Conservation (phyloP, 2,113 vertebrate species). For the Columbina picui region DNA sequence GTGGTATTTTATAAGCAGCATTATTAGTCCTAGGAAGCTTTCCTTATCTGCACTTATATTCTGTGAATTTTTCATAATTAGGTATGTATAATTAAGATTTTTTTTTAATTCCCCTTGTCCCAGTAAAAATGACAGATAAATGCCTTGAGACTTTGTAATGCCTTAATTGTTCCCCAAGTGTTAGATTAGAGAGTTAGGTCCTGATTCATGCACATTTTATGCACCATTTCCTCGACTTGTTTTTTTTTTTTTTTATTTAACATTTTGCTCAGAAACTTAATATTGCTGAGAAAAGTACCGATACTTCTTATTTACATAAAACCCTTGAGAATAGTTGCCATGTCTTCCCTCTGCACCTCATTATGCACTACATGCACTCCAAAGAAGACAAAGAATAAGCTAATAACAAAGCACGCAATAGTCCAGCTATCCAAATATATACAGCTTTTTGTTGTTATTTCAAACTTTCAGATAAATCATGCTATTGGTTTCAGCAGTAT, state of each 20-base stretch:
- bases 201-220: conserved; percentile 62
- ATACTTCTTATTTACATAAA: conserved; percentile 45
- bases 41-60: neutral
- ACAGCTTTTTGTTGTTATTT: neutral
- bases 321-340: neutral
- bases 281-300: conserved; percentile 18
- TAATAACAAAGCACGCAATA: neutral
- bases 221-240: conserved; percentile 43
- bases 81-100: conserved; percentile 67
- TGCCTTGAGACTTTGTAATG: conserved; percentile 54
- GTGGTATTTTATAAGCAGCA: neutral
- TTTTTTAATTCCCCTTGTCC: conserved; percentile 37
- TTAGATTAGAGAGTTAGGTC: conserved; percentile 56
- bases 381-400: conserved; percentile 6
- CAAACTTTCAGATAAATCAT: neutral
- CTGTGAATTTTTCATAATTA: conserved; percentile 60
- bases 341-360: neutral
- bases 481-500: neutral
- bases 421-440: neutral
- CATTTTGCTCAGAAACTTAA: conserved; percentile 41
- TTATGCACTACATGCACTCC: neutral
- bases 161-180: conserved; percentile 60
- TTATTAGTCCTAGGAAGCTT: conserved; percentile 4
- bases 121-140: conserved; percentile 70
- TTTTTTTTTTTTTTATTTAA: neutral